phyloP scores from a whole-genome alignment of 2,888 invertebrate genomes.

The Hypomecis atomaria region DNA sequence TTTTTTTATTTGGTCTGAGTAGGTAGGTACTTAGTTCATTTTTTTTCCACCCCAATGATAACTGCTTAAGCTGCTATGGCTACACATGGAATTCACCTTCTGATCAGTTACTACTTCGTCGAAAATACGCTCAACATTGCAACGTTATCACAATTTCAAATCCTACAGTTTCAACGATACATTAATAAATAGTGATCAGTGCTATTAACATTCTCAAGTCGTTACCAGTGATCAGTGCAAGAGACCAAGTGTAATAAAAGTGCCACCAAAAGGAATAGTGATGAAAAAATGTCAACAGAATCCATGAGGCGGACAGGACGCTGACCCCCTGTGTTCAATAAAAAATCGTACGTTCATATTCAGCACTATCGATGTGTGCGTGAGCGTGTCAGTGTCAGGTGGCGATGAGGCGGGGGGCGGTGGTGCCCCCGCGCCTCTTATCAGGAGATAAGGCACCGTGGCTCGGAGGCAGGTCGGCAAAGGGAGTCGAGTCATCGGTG shows the following conservation, averaged over 20 bases:
- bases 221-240: constrained; percentile 23
- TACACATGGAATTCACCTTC: neutral
- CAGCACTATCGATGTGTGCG: constrained; percentile 56
- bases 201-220: neutral
- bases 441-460: constrained; percentile 81
- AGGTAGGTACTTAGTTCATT: too few species aligned
- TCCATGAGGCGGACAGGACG: constrained; percentile 79
- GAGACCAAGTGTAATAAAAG: constrained; percentile 49
- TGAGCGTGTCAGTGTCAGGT: constrained; percentile 74
- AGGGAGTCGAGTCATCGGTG: constrained; percentile 74
- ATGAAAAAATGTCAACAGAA: constrained; percentile 66
- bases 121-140: constrained; percentile 39
- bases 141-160: constrained; percentile 24
- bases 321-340: constrained; percentile 65
- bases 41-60: neutral
- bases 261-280: constrained; percentile 46
- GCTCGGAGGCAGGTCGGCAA: constrained; percentile 69
- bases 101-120: neutral
- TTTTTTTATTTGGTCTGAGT: too few species aligned
- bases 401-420: constrained; percentile 82
- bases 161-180: constrained; percentile 31
- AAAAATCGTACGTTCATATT: constrained; percentile 54
- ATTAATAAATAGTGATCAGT: constrained; percentile 42
- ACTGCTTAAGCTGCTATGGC: neutral
- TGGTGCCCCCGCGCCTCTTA: constrained; percentile 82